Conservation (phyloP, 2,888 invertebrate species). For the Dryadula phaetusa region DNA sequence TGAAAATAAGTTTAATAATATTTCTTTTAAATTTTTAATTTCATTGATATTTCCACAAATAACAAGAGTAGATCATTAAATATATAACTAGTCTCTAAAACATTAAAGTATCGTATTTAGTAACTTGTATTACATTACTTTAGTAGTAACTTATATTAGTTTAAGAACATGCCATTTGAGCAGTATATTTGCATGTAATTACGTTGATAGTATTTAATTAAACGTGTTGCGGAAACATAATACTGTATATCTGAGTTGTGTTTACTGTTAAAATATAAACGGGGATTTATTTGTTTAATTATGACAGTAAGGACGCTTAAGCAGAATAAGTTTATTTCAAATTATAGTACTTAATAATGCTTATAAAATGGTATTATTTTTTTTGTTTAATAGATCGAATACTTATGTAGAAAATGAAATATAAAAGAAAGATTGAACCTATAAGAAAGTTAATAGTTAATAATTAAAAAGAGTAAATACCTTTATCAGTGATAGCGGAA, state of each 20-base stretch:
- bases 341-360: background rate
- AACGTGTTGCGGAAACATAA: slow-evolving; percentile 7
- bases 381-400: background rate
- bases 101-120: too few relatives aligned
- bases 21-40: too few relatives aligned
- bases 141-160: background rate
- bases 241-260: background rate
- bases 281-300: slow-evolving; percentile 12
- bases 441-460: too few relatives aligned
- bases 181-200: slow-evolving; percentile 13
- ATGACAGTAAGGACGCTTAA: background rate
- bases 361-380: background rate
- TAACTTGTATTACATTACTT: too few relatives aligned
- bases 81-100: too few relatives aligned
- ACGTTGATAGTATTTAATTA: slow-evolving; percentile 22
- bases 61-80: too few relatives aligned
- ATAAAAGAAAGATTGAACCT: too few relatives aligned
- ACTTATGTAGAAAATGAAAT: too few relatives aligned
- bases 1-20: too few relatives aligned
- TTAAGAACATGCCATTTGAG: slow-evolving; percentile 4
- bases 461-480: too few relatives aligned
- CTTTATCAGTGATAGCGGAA: too few relatives aligned
- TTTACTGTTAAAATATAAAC: slow-evolving; percentile 11
- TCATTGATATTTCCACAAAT: too few relatives aligned
- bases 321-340: background rate